Base-by-base conservation (phyloP, 2,797 vertebrate species). In the Lepus townsendii region DNA sequence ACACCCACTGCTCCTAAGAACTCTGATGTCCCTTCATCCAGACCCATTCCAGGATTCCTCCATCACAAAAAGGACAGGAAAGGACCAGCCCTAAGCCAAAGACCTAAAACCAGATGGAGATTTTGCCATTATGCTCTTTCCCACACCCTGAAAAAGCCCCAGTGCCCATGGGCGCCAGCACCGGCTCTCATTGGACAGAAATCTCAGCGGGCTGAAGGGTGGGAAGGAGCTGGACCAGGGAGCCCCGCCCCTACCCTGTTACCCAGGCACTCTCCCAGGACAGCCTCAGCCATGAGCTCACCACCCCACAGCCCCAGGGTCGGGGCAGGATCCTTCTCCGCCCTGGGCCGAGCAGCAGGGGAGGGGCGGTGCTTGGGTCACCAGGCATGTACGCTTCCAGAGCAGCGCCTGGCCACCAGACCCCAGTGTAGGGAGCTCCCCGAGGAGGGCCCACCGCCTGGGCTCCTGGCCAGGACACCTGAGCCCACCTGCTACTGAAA, bases 271-370 rank as follows among this genome's bases (percentile, higher is more conserved):
- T 94, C 92, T 96, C 94, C 90, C 95, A 83, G 93, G 92, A 80
- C 85, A 68, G 88, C 94, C 82, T 66, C 93, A 97, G 97, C 96
- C 96, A 68, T 96, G 96, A 97, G 97, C 96, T 97, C 97, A 96
- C 93, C 93, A 77, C 65, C 77, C 80, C 27, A 93, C 24, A 71
- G 96, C 88, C 91, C 90, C 50, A 5, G 93, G 95, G 92, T 50
- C 20, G 65, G 63, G 57, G 75, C 72, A 90, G 88, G 95, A 47
- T 47, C 83, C 88, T 90, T 84, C 91, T 90, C 75, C 69, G 72
- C 83, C 13, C 68, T 57, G 50, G 22, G 84, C 69, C 62, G 14
- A 60, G 42, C 0, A 47, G 85, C 54, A 35, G 47, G 84, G 66
- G 35, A 79, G 50, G 65, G 73, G 84, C 77, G 1, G 0, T 4